These are phyloP conservation scores for Drosophila kohkoa DNA, from an alignment of 1,140 invertebrate genomes.

Conservation along the genomic window DNA sequence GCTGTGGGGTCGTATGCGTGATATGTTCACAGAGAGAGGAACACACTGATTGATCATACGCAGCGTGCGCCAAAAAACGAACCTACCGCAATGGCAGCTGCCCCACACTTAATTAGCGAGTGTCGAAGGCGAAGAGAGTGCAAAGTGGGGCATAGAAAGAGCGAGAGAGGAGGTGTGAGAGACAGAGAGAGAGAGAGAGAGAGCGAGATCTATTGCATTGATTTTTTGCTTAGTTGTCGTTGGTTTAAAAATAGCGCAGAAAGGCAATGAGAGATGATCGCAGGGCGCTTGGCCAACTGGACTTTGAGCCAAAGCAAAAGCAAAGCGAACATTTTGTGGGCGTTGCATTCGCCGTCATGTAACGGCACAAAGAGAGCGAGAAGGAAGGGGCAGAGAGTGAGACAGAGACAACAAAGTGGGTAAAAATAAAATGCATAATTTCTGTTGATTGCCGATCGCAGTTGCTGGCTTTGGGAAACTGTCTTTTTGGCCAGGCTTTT, in stretches of 20 bases:
- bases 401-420: constrained; percentile 15
- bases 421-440: constrained; percentile 75
- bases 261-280: constrained; percentile 16
- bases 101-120: constrained; percentile 44
- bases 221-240: neutral
- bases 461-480: constrained; percentile 34
- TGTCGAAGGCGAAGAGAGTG: constrained; percentile 5
- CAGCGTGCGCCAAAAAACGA: constrained; percentile 51
- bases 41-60: constrained; percentile 60
- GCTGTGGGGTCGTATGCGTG: constrained; percentile 36
- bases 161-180: neutral
- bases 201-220: constrained; percentile 50
- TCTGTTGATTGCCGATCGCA: constrained; percentile 11
- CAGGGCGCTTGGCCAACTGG: constrained; percentile 45
- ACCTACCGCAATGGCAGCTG: constrained; percentile 65
- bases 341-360: constrained; percentile 41
- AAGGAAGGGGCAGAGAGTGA: neutral
- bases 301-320: constrained; percentile 51
- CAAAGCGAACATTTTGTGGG: constrained; percentile 50
- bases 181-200: constrained; percentile 2
- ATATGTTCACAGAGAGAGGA: neutral
- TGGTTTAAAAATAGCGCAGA: constrained; percentile 44
- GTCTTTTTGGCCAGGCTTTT: constrained; percentile 34
- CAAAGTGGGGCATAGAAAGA: neutral
- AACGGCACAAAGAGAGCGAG: constrained; percentile 50